Percentiles rank a stretch among this genome's conserved stretches.
These are phyloP conservation scores for Tuta absoluta DNA, from an alignment of 2,888 invertebrate species.

Conservation along the genomic window DNA sequence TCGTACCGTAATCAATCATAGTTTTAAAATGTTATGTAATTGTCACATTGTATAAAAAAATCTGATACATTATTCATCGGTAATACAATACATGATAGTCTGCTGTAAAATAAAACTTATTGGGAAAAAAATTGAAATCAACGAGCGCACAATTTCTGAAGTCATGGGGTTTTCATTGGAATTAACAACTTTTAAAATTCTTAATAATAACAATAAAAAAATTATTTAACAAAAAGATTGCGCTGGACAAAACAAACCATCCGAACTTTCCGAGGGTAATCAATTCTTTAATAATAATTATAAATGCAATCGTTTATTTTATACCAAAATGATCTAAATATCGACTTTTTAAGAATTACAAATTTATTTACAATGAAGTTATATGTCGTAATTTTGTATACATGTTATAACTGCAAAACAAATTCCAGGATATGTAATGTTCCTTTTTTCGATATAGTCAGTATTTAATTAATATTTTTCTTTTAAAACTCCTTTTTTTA, in stretches of 20 bases:
- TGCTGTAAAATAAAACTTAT: slow-evolving; percentile 22
- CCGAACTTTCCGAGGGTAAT: slow-evolving; percentile 72
- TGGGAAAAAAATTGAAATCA: slow-evolving; percentile 40
- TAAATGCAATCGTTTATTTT: slow-evolving; percentile 75
- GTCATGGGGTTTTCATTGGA: slow-evolving; percentile 32
- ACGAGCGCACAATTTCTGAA: slow-evolving; percentile 31
- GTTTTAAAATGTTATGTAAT: slow-evolving; percentile 26
- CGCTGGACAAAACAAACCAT: slow-evolving; percentile 72
- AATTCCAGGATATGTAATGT: slow-evolving; percentile 31
- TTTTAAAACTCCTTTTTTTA: slow-evolving; percentile 70
- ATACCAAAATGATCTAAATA: slow-evolving; percentile 70
- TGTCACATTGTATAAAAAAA: slow-evolving; percentile 19
- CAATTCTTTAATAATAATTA: slow-evolving; percentile 54
- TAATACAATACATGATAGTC: slow-evolving; percentile 24
- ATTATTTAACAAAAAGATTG: slow-evolving; percentile 74
- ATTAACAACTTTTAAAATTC: slow-evolving; percentile 77
- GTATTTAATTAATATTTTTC: slow-evolving; percentile 74
- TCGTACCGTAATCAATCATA: slow-evolving; percentile 49
- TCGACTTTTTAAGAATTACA: slow-evolving; percentile 60
- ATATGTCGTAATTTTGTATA: slow-evolving; percentile 45
- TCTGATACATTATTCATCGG: slow-evolving; percentile 33
- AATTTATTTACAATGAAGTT: slow-evolving; percentile 74
- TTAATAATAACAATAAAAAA: slow-evolving; percentile 79
- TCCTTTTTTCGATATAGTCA: slow-evolving; percentile 55
- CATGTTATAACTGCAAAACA: slow-evolving; percentile 34